Evolutionary conservation across 2,888 invertebrate genomes (phyloP), one percentile per base, ranked within the genome.

Genomic region (Eupelmus urozonus): DNA sequence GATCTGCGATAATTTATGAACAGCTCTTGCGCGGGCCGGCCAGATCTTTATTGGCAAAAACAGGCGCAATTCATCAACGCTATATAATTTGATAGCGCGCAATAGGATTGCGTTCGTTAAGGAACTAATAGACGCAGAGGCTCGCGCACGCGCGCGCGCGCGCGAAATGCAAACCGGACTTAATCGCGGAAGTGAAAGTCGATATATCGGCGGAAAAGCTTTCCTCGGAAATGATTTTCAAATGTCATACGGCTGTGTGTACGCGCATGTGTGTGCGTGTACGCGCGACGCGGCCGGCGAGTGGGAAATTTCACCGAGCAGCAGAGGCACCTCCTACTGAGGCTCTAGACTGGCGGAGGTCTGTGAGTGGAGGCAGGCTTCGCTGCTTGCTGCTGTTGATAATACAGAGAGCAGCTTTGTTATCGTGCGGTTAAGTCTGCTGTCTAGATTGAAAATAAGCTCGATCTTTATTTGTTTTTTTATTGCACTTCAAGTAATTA

Each of bases 121-220:
- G 25, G 40, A 60, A 60, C 40, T 60, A 60, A 60, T 60, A 60
- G 60, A 60, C 13, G 16, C 9, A 45, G 11, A 2, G 13, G 27
- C 40, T n/a, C 27, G 45, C 18, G 27, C 34, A 2, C 11, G 13
- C n/a, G 45, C 2, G 65, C 45, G 25, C 29, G 42, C 55, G 40
- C 29, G 82, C 81, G 74, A 82, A 82, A 82, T 81, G 79, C 79
- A 81, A 80, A 82, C 76, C 79, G 80, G 80, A 79, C 82, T 81
- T 80, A 76, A 82, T 80, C 80, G 76, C 84, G 85, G 85, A 86
- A 86, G 86, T 83, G 86, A 86, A 86, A 86, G 86, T 84, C 75
- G 57, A 79, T 78, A 81, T 57, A 63, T 71, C 59, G 80, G 57
- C 79, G 82, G 82, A 84, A 84, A 85, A 84, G 82, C 84, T 85